phyloP scores from a whole-genome alignment of 2,797 vertebrate species.

The Chelon auratus region DNA sequence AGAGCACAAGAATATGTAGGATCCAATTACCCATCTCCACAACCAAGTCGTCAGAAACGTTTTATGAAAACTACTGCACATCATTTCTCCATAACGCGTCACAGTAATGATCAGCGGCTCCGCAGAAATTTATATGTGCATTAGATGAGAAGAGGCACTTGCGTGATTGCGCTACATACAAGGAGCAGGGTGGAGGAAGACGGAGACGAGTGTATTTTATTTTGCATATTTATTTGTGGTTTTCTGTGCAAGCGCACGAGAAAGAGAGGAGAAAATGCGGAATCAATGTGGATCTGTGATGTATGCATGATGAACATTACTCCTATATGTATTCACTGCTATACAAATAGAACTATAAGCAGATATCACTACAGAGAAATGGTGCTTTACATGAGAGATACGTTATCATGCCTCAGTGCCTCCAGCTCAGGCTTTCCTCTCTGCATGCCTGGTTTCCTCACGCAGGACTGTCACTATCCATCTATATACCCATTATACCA shows the following conservation, averaged over 20 bases:
- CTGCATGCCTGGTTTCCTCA: constrained; percentile 64
- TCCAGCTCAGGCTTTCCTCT: constrained; percentile 60
- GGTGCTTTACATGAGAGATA: constrained; percentile 56
- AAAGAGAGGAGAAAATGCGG: constrained; percentile 9
- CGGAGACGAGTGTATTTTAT: constrained; percentile 23
- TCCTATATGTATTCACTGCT: too few relatives aligned
- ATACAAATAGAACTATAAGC: constrained; percentile 13
- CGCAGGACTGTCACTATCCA: constrained; percentile 77
- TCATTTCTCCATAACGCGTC: constrained; percentile 7
- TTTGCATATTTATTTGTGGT: constrained; percentile 24
- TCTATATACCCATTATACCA: constrained; percentile 73
- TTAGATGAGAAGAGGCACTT: constrained; percentile 23
- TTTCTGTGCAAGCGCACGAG: constrained; percentile 2
- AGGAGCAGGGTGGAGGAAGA: constrained; percentile 15
- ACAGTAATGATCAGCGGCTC: constrained; percentile 18
- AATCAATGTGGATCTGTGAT: not conserved
- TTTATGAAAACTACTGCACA: constrained; percentile 32
- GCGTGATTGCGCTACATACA: constrained; percentile 31
- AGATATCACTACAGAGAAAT: constrained; percentile 42
- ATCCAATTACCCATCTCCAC: constrained; percentile 32
- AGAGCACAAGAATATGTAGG: constrained; percentile 20
- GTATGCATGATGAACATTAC: too few relatives aligned
- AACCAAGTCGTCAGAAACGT: constrained; percentile 12
- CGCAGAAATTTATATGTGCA: constrained; percentile 30
- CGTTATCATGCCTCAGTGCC: constrained; percentile 60